Evolutionary conservation across 2,113 vertebrate species (phyloP), one percentile per base, ranked within the genome.

Genomic region (Dascyllus trimaculatus): DNA sequence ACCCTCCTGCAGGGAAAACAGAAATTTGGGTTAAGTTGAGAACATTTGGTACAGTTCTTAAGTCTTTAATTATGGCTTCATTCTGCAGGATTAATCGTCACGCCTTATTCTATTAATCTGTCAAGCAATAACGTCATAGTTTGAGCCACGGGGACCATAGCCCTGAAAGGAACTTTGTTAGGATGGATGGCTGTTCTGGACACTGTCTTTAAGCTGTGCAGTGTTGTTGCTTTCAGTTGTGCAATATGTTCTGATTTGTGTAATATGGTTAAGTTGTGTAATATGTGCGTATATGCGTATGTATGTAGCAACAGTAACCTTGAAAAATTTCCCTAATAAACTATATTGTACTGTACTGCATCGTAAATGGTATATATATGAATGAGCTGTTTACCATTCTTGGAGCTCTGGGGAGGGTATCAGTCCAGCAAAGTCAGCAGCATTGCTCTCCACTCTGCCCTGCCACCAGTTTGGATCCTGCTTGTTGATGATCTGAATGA

Each of bases 391-490:
- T 60, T 94, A 99, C 98, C 98, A 99, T 88, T 99, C 98, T 86
- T 99, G 98, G 72, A 99, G 95, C 86, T 99, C 98, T 0, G 97
- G 97, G 58, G 98, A 99, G 38, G 98, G 98, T 45, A 99, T 95
- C 64, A 99, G 93, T 11, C 98, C 98, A 0, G 98, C 97, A 0
- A 94, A 95, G 84, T 96, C 95, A 0, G 93, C 91, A 19, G 84
- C 86, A 2, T 94, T 96, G 52, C 95, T 96, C 57, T 98, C 97
- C 66, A 98, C 95, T 46, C 95, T 92, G 58, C 98, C 98, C 79
- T 99, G 98, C 98, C 98, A 99, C 98, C 98, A 99, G 90, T 99
- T 99, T 11, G 97, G 97, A 87, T 99, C 98, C 0, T 98, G 96
- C 90, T 99, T 99, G 93, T 99, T 98, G 92, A 99, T 99, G 83